Percentiles rank a stretch among this genome's conserved stretches.
Conservation (phyloP, 2,888 invertebrate species). For the Drosophila algonquin region DNA sequence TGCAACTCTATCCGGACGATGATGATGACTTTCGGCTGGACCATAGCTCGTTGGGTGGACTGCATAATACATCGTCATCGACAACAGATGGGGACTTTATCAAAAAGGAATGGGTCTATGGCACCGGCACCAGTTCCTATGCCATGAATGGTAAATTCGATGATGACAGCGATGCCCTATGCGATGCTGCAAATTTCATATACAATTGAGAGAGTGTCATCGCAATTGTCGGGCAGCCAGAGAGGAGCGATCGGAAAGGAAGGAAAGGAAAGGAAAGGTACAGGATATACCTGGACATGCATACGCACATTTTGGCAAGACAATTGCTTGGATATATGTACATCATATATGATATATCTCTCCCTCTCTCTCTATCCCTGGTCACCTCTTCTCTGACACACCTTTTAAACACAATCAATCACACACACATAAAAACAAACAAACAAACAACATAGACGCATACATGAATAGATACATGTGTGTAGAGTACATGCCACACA, state of each 20-base stretch:
- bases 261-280: background rate
- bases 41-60: constrained; percentile 81
- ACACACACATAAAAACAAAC: background rate
- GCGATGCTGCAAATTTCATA: constrained; percentile 83
- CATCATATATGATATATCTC: background rate
- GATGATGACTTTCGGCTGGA: constrained; percentile 83
- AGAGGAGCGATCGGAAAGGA: background rate
- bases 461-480: constrained; percentile 13
- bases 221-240: constrained; percentile 11
- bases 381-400: background rate
- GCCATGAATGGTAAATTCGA: constrained; percentile 83
- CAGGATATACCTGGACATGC: constrained; percentile 5
- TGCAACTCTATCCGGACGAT: constrained; percentile 82
- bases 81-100: constrained; percentile 83
- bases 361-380: background rate
- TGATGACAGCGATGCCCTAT: constrained; percentile 83
- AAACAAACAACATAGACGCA: constrained; percentile 13
- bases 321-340: background rate
- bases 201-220: constrained; percentile 76
- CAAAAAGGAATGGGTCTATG: constrained; percentile 84
- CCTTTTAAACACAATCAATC: background rate
- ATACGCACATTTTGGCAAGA: constrained; percentile 1
- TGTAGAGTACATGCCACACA: constrained; percentile 27
- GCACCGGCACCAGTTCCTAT: constrained; percentile 80
- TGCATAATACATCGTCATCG: constrained; percentile 82